phyloP scores from a whole-genome alignment of 2,113 vertebrate genomes.

The Zapus hudsonius region DNA sequence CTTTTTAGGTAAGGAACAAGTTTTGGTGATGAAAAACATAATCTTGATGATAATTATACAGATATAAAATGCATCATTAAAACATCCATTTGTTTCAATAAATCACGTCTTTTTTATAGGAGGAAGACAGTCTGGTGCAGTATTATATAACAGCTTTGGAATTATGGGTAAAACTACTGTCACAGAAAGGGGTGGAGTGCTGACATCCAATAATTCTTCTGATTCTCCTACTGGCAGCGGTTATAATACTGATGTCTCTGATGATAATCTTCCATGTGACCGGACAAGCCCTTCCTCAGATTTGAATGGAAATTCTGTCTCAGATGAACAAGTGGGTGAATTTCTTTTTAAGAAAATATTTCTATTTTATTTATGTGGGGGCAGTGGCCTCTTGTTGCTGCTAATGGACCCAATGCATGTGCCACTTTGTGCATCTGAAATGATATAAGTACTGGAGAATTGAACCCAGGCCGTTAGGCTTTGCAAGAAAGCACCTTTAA shows the following conservation, averaged over 20 bases:
- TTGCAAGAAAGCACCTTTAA: too few relatives aligned
- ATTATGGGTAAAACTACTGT: constrained; percentile 90
- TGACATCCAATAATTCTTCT: constrained; percentile 95
- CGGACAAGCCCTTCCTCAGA: constrained; percentile 92
- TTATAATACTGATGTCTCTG: constrained; percentile 97
- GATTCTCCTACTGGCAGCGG: constrained; percentile 98
- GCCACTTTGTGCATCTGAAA: too few relatives aligned
- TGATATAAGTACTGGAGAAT: too few relatives aligned
- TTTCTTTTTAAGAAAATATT: background rate
- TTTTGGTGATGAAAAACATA: background rate
- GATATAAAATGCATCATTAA: background rate
- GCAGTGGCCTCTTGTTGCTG: too few relatives aligned
- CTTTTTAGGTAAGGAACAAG: background rate
- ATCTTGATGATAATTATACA: background rate
- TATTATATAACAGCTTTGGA: constrained; percentile 94
- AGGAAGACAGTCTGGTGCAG: constrained; percentile 94
- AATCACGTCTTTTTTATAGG: constrained; percentile 77
- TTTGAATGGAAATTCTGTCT: constrained; percentile 93
- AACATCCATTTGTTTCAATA: background rate
- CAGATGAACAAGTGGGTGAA: constrained; percentile 93
- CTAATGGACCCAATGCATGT: too few relatives aligned
- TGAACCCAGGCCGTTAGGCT: too few relatives aligned
- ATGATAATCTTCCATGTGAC: constrained; percentile 95
- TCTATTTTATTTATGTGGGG: too few relatives aligned
- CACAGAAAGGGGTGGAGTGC: constrained; percentile 88